Evolutionary conservation across 1,140 invertebrate genomes (phyloP).

Genomic region (Andricus grossulariae): DNA sequence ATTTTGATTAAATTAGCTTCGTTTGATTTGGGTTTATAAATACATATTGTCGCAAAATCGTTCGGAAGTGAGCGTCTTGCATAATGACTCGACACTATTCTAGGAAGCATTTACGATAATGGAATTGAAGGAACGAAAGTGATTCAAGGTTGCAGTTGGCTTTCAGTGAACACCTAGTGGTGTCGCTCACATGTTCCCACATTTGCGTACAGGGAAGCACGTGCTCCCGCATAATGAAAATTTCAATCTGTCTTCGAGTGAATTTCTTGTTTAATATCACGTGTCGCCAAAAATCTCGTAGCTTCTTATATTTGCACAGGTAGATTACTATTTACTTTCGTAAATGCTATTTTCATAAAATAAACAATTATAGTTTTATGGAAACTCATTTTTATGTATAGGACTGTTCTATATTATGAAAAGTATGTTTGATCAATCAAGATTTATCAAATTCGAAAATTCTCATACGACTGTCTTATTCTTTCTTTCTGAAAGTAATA

Average conservation of each 20-base stretch:
- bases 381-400: no score
- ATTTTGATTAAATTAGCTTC: no score
- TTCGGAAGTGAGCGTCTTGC: background rate
- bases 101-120: slow-evolving; percentile 4
- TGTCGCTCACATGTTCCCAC: background rate
- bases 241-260: background rate
- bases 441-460: no score
- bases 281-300: background rate
- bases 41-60: background rate
- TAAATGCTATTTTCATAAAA: no score
- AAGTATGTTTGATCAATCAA: no score
- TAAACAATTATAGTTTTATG: no score
- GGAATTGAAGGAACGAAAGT: background rate
- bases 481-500: no score
- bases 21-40: no score
- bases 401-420: no score
- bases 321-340: background rate
- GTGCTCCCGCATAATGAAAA: background rate
- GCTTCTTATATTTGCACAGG: background rate
- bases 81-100: background rate
- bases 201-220: background rate
- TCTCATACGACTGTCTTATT: no score
- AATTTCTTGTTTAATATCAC: background rate
- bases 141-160: slow-evolving; percentile 5
- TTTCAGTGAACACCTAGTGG: slow-evolving; percentile 1